Percentiles rank a stretch among this genome's conserved stretches.
Conservation (phyloP, 2,888 invertebrate species). For the Lysandra coridon region DNA sequence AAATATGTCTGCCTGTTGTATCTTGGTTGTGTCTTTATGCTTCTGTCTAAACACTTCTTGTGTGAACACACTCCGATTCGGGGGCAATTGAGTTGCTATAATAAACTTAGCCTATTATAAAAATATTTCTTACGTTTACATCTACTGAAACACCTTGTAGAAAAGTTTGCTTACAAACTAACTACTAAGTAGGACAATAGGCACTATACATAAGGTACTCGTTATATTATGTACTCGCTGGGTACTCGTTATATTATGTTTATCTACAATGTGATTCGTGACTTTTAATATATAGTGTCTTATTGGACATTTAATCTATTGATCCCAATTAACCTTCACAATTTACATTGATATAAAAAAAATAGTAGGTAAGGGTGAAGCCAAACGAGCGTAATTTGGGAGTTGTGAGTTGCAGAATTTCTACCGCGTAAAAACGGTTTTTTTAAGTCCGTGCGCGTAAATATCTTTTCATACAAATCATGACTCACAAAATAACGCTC, state of each 20-base stretch:
- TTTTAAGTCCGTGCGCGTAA: too few relatives aligned
- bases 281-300: not conserved
- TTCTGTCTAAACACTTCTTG: too few relatives aligned
- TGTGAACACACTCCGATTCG: too few relatives aligned
- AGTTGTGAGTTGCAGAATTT: too few relatives aligned
- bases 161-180: slow-evolving; percentile 8
- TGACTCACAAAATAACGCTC: too few relatives aligned
- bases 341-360: not conserved
- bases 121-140: not conserved
- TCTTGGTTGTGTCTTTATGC: too few relatives aligned
- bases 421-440: too few relatives aligned
- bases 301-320: not conserved
- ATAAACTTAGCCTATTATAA: not conserved
- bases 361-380: too few relatives aligned
- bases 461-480: too few relatives aligned
- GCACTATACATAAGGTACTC: slow-evolving; percentile 12
- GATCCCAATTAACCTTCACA: not conserved
- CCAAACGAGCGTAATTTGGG: too few relatives aligned
- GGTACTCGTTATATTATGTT: not conserved
- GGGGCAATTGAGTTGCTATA: not conserved
- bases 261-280: not conserved
- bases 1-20: too few relatives aligned
- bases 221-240: not conserved
- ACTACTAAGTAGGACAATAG: not conserved
- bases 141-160: not conserved